Evolutionary conservation across 2,797 vertebrate genomes (phyloP).

Genomic region (Falco cherrug): DNA sequence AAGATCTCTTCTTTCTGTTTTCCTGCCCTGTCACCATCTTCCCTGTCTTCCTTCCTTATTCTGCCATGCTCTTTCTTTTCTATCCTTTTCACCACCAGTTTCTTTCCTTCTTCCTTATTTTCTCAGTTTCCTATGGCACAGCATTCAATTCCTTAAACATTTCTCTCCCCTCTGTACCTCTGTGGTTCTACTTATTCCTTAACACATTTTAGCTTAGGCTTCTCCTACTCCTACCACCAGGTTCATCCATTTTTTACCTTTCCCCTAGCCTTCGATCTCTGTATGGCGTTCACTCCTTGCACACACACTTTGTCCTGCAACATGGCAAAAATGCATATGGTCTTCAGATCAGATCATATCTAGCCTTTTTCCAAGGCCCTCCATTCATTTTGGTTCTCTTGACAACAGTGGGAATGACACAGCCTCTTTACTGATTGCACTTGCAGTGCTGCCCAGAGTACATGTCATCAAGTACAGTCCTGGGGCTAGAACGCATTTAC

Average conservation of each 20-base stretch:
- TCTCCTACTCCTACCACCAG: not conserved
- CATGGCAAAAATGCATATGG: not conserved
- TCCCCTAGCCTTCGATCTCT: not conserved
- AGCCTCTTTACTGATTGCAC: not conserved
- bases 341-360: not conserved
- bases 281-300: not conserved
- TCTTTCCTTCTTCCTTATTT: conserved; percentile 4
- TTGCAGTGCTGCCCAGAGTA: not conserved
- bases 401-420: not conserved
- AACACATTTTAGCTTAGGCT: not conserved
- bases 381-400: not conserved
- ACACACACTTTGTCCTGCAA: not conserved
- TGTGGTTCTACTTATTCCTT: not conserved
- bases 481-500: not conserved
- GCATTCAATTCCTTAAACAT: not conserved
- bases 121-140: not conserved
- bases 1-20: not conserved
- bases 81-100: not conserved
- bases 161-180: not conserved
- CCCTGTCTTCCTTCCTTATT: not conserved
- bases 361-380: not conserved
- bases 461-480: fast-evolving
- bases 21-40: not conserved
- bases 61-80: not conserved
- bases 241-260: not conserved